Percentiles rank a stretch among this genome's conserved stretches.
Evolutionary conservation across 2,113 vertebrate species (phyloP).

Genomic region (Muntiacus muntjak): DNA sequence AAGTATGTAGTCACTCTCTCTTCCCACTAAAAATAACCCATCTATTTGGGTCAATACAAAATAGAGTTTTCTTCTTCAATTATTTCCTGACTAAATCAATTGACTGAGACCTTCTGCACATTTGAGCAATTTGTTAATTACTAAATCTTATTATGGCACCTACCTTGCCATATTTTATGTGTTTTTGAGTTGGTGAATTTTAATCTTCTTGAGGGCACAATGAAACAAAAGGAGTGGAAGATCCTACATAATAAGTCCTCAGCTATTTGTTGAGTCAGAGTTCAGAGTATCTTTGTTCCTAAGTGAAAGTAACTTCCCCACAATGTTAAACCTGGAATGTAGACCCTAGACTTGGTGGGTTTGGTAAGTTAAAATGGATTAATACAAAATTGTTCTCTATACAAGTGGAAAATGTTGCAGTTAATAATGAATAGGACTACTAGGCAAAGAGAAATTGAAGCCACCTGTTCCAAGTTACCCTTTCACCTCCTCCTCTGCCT

Average conservation of each 20-base stretch:
- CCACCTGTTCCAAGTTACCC: constrained; percentile 75
- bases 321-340: not conserved
- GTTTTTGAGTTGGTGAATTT: constrained; percentile 12
- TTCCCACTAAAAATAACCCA: not conserved
- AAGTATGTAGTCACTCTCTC: not conserved
- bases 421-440: constrained; percentile 73
- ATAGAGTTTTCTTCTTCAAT: not conserved
- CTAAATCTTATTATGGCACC: not conserved
- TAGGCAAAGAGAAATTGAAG: constrained; percentile 71
- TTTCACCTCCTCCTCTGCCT: constrained; percentile 74
- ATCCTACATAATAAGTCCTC: not conserved
- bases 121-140: not conserved
- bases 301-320: constrained; percentile 17
- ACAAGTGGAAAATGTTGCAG: constrained; percentile 61
- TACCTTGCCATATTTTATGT: not conserved
- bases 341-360: not conserved
- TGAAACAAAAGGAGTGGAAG: not conserved
- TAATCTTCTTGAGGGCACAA: not conserved
- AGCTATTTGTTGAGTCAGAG: not conserved
- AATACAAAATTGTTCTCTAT: constrained; percentile 38
- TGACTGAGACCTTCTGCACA: not conserved
- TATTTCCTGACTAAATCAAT: not conserved
- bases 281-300: constrained; percentile 45
- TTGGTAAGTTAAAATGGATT: constrained; percentile 59
- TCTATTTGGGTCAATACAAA: not conserved